Evolutionary conservation across 2,113 vertebrate genomes (phyloP).

Genomic region (Aramus guarauna): DNA sequence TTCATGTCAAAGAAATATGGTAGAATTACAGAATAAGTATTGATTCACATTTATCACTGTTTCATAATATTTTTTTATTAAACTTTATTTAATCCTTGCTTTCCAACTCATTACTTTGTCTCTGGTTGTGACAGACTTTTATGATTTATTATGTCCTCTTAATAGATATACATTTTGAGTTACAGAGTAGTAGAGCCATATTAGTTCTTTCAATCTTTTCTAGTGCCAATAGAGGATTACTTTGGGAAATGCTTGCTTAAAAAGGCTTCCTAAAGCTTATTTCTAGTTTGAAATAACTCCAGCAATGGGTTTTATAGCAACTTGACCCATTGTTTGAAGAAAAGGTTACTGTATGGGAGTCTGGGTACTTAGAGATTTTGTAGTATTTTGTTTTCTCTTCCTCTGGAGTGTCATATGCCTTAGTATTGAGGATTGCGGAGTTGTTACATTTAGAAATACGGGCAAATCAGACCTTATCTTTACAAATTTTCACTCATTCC

Average conservation of each 20-base stretch:
- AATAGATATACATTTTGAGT: not conserved
- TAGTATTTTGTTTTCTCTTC: not conserved
- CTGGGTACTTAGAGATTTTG: not conserved
- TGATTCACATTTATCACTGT: conserved; percentile 25
- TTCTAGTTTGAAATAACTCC: not conserved
- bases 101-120: conserved; percentile 16
- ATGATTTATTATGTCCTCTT: conserved; percentile 31
- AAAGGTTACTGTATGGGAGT: not conserved
- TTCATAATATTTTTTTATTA: conserved; percentile 46
- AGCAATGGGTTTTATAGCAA: not conserved
- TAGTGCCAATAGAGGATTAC: not conserved
- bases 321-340: not conserved
- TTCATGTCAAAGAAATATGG: not conserved
- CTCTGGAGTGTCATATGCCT: not conserved
- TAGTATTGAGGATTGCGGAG: not conserved
- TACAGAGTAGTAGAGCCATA: not conserved
- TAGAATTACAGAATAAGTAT: not conserved
- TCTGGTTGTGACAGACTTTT: not conserved
- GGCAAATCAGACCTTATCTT: not conserved
- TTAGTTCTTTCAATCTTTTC: not conserved
- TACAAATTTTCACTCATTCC: not conserved
- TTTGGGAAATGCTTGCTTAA: not conserved
- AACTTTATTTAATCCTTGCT: conserved; percentile 53
- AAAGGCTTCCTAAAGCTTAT: not conserved
- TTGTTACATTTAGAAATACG: not conserved